Evolutionary conservation across 1,140 invertebrate species (phyloP).

Genomic region (Hyles euphorbiae): DNA sequence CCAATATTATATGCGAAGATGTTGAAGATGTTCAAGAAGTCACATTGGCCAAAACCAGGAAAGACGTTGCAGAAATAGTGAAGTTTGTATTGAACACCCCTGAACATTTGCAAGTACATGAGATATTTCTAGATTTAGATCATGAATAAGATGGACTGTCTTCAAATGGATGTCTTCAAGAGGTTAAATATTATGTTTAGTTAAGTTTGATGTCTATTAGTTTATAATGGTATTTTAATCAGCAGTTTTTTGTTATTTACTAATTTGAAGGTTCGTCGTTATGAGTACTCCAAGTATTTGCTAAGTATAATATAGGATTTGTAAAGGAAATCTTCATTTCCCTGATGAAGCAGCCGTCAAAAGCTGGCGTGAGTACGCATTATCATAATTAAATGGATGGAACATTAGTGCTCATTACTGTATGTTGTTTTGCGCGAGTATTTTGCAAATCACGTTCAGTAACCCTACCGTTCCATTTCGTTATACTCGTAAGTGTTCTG

Average conservation of each 20-base stretch:
- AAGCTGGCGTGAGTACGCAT: conserved; percentile 18
- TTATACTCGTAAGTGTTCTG: neutral
- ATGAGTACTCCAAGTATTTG: too few species aligned
- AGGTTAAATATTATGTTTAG: neutral
- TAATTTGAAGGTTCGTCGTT: neutral
- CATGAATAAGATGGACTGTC: neutral
- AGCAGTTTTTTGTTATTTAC: neutral
- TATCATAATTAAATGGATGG: conserved; percentile 31
- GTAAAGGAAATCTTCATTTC: conserved; percentile 3
- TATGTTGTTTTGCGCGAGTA: conserved; percentile 15
- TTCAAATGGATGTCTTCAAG: neutral
- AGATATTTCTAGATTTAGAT: conserved; percentile 16
- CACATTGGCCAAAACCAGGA: conserved; percentile 3
- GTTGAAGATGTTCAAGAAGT: neutral
- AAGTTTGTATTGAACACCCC: conserved; percentile 24
- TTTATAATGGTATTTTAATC: neutral
- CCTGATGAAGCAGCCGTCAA: conserved; percentile 12
- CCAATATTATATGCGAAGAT: conserved; percentile 23
- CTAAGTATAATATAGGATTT: too few species aligned
- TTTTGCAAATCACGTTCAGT: conserved; percentile 15
- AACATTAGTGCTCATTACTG: conserved; percentile 24
- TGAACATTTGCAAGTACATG: conserved; percentile 26
- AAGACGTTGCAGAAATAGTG: conserved; percentile 23
- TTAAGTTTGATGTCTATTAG: neutral
- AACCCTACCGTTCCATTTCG: conserved; percentile 5